phyloP scores from a whole-genome alignment of 1,140 invertebrate genomes.

The Brachionus manjavacas region DNA sequence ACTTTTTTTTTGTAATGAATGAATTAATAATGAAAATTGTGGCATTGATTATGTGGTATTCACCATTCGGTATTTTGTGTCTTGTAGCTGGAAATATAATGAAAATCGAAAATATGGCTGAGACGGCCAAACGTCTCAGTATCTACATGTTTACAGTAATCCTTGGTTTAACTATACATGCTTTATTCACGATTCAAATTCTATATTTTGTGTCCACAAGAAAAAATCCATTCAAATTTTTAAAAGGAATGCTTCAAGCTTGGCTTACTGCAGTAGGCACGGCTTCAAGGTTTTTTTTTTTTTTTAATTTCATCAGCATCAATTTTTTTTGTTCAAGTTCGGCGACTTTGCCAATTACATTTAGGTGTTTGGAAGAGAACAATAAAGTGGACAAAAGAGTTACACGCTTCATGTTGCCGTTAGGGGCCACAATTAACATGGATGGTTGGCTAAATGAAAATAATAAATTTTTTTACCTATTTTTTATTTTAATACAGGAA shows the following conservation, averaged over 20 bases:
- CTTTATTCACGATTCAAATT: conserved; percentile 75
- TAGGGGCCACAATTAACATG: conserved; percentile 62
- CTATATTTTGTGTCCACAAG: conserved; percentile 58
- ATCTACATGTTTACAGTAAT: conserved; percentile 61
- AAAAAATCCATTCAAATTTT: conserved; percentile 60
- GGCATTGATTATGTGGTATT: conserved; percentile 62
- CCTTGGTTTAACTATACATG: conserved; percentile 77
- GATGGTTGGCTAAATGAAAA: conserved; percentile 49
- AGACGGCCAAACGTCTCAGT: conserved; percentile 3
- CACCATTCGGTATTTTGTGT: conserved; percentile 80
- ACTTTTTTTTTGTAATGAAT: conserved; percentile 60
- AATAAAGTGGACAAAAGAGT: conserved; percentile 44
- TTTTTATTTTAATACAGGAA: not conserved
- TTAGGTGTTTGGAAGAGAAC: conserved; percentile 74
- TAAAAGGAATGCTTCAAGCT: conserved; percentile 60
- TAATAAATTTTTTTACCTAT: not conserved
- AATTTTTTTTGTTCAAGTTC: conserved; percentile 66
- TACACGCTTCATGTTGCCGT: conserved; percentile 54
- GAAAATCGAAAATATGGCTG: conserved; percentile 36
- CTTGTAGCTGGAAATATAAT: conserved; percentile 79
- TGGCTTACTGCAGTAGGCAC: conserved; percentile 60
- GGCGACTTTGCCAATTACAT: conserved; percentile 76
- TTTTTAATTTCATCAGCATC: too few relatives aligned
- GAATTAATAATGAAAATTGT: conserved; percentile 59
- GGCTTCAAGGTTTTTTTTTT: conserved; percentile 43